Conservation (phyloP, 1,140 invertebrate genomes). For the Belonocnema kinseyi region DNA sequence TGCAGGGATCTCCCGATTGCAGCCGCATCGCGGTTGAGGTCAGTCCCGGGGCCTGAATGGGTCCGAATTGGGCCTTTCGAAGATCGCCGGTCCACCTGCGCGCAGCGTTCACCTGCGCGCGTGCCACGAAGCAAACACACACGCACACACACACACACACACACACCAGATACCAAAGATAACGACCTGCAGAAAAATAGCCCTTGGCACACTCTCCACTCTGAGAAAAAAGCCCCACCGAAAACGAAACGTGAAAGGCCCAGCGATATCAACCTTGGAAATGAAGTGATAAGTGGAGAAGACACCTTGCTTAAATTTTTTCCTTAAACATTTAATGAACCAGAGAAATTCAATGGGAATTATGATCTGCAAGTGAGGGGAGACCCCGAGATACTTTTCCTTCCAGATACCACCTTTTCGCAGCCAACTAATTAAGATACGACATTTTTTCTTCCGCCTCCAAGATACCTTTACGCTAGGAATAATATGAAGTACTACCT, state of each 20-base stretch:
- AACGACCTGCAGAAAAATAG: slow-evolving; percentile 11
- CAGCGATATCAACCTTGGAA: slow-evolving; percentile 8
- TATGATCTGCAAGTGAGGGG: too few species aligned
- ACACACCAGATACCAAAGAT: neutral
- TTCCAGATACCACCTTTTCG: too few species aligned
- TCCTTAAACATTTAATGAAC: neutral
- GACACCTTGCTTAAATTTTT: neutral
- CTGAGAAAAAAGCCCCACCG: too few species aligned
- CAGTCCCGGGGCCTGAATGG: slow-evolving; percentile 53
- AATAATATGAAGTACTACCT: too few species aligned
- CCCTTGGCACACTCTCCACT: neutral
- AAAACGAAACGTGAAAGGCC: neutral
- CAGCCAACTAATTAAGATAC: too few species aligned
- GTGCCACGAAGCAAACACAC: slow-evolving; percentile 49
- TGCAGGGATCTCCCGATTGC: slow-evolving; percentile 63
- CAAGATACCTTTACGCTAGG: too few species aligned
- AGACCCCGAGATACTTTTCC: too few species aligned
- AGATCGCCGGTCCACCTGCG: slow-evolving; percentile 69
- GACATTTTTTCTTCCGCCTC: too few species aligned
- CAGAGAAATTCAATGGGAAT: neutral
- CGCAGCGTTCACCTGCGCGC: slow-evolving; percentile 68
- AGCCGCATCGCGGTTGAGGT: slow-evolving; percentile 44
- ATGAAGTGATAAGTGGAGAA: neutral
- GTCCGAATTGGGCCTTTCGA: slow-evolving; percentile 45
- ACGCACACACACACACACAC: neutral